phyloP scores from a whole-genome alignment of 2,797 vertebrate species.

The Champsocephalus esox region DNA sequence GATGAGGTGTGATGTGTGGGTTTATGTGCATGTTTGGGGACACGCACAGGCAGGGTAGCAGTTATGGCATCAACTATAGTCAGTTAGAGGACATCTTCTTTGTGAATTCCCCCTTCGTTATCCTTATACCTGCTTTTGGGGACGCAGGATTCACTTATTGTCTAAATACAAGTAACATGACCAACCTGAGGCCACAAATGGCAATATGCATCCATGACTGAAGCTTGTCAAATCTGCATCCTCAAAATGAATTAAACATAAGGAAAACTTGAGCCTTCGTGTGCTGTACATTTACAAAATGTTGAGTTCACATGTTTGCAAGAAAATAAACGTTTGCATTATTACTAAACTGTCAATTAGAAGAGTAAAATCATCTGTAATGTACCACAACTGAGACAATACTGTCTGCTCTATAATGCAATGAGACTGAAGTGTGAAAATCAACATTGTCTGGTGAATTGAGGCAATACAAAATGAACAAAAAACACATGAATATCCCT shows the following conservation, averaged over 20 bases:
- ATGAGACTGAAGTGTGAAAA: conserved; percentile 15
- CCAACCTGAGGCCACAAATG: conserved; percentile 21
- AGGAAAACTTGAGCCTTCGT: neutral
- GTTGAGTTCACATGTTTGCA: neutral
- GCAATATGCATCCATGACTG: neutral
- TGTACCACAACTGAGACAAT: neutral
- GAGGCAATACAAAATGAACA: neutral
- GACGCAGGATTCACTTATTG: neutral
- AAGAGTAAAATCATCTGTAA: neutral
- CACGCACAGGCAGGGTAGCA: neutral
- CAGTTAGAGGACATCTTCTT: neutral
- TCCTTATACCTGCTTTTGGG: neutral
- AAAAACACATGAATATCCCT: neutral
- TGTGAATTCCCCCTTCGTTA: neutral
- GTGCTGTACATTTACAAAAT: neutral
- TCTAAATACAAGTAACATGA: conserved; percentile 22
- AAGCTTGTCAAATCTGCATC: no score
- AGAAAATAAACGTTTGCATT: neutral
- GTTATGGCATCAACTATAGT: neutral
- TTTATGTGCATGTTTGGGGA: conserved; percentile 14
- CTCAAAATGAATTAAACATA: neutral
- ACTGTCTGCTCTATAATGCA: neutral
- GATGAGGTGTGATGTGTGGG: conserved; percentile 20
- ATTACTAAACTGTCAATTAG: neutral
- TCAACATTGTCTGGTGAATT: neutral